phyloP scores from a whole-genome alignment of 2,113 vertebrate genomes.

The Ariopsis seemanni region DNA sequence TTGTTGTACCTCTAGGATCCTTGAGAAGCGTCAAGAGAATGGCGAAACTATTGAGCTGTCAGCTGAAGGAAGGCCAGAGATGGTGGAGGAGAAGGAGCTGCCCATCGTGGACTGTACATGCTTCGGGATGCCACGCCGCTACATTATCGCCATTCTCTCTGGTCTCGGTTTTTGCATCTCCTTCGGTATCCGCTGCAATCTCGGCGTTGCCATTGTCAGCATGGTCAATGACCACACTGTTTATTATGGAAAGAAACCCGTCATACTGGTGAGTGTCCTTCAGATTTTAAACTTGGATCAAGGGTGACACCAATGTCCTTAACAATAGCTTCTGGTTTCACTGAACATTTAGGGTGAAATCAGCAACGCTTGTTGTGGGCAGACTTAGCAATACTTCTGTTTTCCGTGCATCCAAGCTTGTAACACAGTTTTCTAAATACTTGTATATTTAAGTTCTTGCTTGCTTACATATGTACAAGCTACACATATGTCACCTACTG shows the following conservation, averaged over 20 bases:
- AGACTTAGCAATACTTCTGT: neutral
- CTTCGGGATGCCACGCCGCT: slow-evolving; percentile 85
- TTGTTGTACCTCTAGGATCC: slow-evolving; percentile 67
- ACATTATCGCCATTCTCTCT: slow-evolving; percentile 91
- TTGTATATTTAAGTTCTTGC: neutral
- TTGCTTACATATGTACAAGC: neutral
- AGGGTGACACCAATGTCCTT: neutral
- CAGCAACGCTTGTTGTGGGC: slow-evolving; percentile 17
- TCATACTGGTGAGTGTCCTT: slow-evolving; percentile 77
- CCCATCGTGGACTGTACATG: slow-evolving; percentile 88
- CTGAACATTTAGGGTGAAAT: slow-evolving; percentile 12
- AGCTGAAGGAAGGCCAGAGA: slow-evolving; percentile 78
- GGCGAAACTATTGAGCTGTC: slow-evolving; percentile 89
- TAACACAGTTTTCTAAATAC: neutral
- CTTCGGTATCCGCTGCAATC: slow-evolving; percentile 91
- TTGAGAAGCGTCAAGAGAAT: slow-evolving; percentile 83
- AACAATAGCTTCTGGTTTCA: slow-evolving; percentile 1
- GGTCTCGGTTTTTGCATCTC: slow-evolving; percentile 93
- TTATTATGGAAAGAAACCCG: slow-evolving; percentile 80
- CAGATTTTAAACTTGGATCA: neutral
- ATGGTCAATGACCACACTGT: slow-evolving; percentile 94
- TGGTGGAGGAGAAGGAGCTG: slow-evolving; percentile 85
- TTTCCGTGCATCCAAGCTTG: neutral
- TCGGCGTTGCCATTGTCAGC: slow-evolving; percentile 92
- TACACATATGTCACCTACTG: neutral